These are phyloP conservation scores for Drosophila lacertosa DNA, from an alignment of 1,140 invertebrate species.

Conservation along the genomic window DNA sequence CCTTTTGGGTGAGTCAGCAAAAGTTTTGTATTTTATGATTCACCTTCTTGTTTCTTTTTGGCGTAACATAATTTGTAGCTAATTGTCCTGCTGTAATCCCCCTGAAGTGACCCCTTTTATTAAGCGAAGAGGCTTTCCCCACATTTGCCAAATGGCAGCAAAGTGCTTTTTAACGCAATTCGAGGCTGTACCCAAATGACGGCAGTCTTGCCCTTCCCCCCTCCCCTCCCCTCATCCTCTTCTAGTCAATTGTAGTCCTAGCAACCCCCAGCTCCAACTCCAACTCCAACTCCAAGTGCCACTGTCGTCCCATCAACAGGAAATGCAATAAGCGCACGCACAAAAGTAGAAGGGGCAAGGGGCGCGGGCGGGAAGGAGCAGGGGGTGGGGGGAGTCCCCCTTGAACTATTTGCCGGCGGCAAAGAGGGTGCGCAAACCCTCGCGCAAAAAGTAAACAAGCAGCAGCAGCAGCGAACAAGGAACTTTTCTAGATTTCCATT, in stretches of 20 bases:
- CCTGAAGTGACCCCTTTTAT: constrained; percentile 55
- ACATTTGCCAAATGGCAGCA: constrained; percentile 41
- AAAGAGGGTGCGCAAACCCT: constrained; percentile 21
- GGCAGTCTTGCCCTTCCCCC: constrained; percentile 24
- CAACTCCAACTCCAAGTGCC: constrained; percentile 8
- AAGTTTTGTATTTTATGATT: constrained; percentile 27
- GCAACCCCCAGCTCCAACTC: constrained; percentile 7
- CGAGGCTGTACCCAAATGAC: constrained; percentile 53
- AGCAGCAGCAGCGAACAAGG: constrained; percentile 38
- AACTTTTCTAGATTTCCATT: constrained; percentile 55
- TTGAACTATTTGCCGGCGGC: constrained; percentile 35
- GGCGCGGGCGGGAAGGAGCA: constrained; percentile 26
- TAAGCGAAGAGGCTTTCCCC: constrained; percentile 30
- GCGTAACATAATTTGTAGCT: constrained; percentile 67
- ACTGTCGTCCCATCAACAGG: constrained; percentile 30
- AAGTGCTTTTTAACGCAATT: constrained; percentile 69
- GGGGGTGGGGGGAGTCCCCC: constrained; percentile 9
- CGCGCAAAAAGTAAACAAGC: constrained; percentile 60
- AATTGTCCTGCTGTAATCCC: constrained; percentile 58
- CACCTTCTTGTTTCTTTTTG: constrained; percentile 38
- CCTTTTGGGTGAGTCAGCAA: constrained; percentile 20
- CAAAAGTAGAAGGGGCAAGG: constrained; percentile 3
- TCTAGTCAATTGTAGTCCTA: constrained; percentile 7
- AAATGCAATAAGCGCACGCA: constrained; percentile 77
- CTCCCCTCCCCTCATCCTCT: no score